Percentiles rank a stretch among this genome's conserved stretches.
Conservation (phyloP, 2,113 vertebrate genomes). For the Gopherus flavomarginatus region DNA sequence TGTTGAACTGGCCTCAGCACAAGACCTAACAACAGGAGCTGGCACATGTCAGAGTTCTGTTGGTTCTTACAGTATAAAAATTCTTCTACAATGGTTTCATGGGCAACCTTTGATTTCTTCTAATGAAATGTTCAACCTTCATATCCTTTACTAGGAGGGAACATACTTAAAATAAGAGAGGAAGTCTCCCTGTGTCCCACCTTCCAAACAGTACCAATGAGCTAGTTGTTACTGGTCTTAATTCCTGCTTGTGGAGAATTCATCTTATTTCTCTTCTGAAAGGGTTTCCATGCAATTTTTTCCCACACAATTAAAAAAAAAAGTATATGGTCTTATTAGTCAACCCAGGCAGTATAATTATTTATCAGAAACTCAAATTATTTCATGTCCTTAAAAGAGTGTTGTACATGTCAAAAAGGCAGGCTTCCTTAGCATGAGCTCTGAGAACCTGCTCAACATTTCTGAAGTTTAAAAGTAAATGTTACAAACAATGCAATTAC, state of each 20-base stretch:
- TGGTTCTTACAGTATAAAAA: not conserved
- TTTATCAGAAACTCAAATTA: constrained; percentile 38
- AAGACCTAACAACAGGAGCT: not conserved
- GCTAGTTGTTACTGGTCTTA: constrained; percentile 34
- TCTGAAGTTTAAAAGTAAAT: not conserved
- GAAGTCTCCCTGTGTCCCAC: constrained; percentile 23
- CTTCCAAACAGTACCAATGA: constrained; percentile 24
- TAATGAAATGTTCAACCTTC: not conserved
- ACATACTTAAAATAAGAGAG: constrained; percentile 25
- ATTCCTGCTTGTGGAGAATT: not conserved
- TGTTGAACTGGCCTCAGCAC: not conserved
- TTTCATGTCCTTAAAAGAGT: constrained; percentile 10
- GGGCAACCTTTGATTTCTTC: not conserved
- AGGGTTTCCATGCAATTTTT: not conserved
- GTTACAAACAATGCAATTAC: constrained; percentile 9
- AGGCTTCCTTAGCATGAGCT: not conserved
- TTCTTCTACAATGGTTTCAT: not conserved
- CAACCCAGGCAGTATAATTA: not conserved
- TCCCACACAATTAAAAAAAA: not conserved
- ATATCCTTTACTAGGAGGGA: not conserved
- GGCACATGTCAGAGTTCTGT: not conserved
- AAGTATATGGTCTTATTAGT: not conserved
- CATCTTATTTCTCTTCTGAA: not conserved
- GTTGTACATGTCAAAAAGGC: not conserved
- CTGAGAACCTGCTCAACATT: constrained; percentile 15